These are phyloP conservation scores for Acanthosepion lycidas DNA, from an alignment of 2,888 invertebrate species.

Conservation along the genomic window DNA sequence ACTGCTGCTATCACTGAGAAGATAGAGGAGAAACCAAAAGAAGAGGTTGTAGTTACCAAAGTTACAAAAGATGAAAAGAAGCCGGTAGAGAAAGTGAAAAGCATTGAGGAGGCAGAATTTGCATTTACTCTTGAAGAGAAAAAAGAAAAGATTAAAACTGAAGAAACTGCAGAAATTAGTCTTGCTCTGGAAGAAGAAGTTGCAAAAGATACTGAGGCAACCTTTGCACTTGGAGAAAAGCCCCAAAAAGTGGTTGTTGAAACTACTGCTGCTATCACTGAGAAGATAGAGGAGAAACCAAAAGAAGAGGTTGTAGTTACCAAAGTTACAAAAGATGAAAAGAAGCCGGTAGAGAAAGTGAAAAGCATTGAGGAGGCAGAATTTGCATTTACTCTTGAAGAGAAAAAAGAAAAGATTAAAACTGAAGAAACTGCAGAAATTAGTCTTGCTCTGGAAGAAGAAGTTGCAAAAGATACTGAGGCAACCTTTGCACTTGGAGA, in stretches of 20 bases:
- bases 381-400: conserved; percentile 48
- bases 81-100: neutral
- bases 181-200: conserved; percentile 23
- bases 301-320: conserved; percentile 49
- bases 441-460: neutral
- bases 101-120: no score
- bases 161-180: conserved; percentile 50
- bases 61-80: neutral
- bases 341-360: conserved; percentile 10
- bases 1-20: conserved; percentile 48
- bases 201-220: conserved; percentile 39
- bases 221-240: conserved; percentile 42
- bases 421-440: conserved; percentile 15
- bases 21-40: conserved; percentile 40
- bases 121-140: neutral
- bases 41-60: conserved; percentile 38
- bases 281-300: neutral
- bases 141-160: no score
- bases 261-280: neutral
- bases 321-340: conserved; percentile 49
- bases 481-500: no score
- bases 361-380: conserved; percentile 48
- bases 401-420: neutral
- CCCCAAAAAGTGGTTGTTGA: no score
- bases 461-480: neutral